Evolutionary conservation across 2,797 vertebrate genomes (phyloP).

Genomic region (Oryzias sinensis): DNA sequence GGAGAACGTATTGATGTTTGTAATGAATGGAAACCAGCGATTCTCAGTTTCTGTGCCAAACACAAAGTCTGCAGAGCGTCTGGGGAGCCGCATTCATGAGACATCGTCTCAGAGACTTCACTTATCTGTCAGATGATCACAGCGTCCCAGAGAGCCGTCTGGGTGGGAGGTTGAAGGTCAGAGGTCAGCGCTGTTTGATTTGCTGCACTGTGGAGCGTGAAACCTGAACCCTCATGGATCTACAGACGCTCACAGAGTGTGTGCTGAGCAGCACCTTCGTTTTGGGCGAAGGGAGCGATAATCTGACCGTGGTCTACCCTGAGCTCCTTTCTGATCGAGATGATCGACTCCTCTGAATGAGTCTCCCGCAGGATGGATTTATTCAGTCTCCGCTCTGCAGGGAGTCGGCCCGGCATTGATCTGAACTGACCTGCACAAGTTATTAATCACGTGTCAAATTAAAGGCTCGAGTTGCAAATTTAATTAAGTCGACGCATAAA

Average conservation of each 20-base stretch:
- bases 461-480: neutral
- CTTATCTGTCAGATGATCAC: no score
- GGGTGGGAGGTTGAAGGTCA: conserved; percentile 23
- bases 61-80: no score
- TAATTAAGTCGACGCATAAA: neutral
- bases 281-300: conserved; percentile 1
- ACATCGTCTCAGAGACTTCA: no score
- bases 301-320: neutral
- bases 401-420: no score
- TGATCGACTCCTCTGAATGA: neutral
- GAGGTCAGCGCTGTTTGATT: conserved; percentile 68
- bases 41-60: neutral
- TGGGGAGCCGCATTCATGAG: no score
- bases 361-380: neutral
- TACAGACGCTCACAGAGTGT: conserved; percentile 24
- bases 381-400: neutral
- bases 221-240: conserved; percentile 41
- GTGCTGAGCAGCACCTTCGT: conserved; percentile 13
- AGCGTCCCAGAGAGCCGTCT: no score
- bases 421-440: neutral
- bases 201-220: conserved; percentile 58
- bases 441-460: neutral
- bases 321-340: neutral
- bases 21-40: neutral
- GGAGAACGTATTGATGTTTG: no score